Conservation (phyloP, 2,888 invertebrate genomes). For the Hydroisotoma schaefferi region DNA sequence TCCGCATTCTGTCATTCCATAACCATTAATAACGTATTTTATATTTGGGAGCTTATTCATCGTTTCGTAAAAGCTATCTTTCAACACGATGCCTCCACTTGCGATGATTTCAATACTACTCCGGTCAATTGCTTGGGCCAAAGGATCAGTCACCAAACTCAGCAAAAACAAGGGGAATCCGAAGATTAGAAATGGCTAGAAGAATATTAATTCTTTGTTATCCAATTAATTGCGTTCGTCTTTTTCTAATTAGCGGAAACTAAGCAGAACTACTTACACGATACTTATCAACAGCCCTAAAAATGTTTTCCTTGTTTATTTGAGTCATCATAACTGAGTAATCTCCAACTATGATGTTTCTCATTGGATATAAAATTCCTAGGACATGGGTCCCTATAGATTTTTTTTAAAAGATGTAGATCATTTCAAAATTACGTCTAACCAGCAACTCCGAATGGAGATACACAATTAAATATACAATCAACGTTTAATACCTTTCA, state of each 20-base stretch:
- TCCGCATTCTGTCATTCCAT: constrained; percentile 45
- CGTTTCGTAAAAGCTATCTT: constrained; percentile 28
- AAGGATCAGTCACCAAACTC: constrained; percentile 35
- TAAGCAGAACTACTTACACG: neutral
- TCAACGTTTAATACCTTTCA: constrained; percentile 21
- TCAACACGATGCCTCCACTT: constrained; percentile 43
- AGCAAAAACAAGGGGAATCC: constrained; percentile 44
- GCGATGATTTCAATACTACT: constrained; percentile 33
- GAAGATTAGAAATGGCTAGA: constrained; percentile 40
- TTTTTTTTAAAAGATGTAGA: too few relatives aligned
- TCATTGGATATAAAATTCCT: constrained; percentile 44
- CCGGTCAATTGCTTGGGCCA: constrained; percentile 38
- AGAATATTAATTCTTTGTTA: constrained; percentile 1
- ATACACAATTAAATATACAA: neutral
- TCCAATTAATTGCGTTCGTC: neutral
- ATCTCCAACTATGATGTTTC: constrained; percentile 41
- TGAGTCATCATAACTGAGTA: constrained; percentile 44
- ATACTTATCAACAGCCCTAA: constrained; percentile 43
- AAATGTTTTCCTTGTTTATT: constrained; percentile 45
- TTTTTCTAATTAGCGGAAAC: neutral
- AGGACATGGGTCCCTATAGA: constrained; percentile 38
- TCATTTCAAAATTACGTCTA: neutral
- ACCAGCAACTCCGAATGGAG: neutral
- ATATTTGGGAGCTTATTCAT: constrained; percentile 8
- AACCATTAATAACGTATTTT: constrained; percentile 22